Evolutionary conservation across 2,888 invertebrate species (phyloP).

Genomic region (Aricia artaxerxes): DNA sequence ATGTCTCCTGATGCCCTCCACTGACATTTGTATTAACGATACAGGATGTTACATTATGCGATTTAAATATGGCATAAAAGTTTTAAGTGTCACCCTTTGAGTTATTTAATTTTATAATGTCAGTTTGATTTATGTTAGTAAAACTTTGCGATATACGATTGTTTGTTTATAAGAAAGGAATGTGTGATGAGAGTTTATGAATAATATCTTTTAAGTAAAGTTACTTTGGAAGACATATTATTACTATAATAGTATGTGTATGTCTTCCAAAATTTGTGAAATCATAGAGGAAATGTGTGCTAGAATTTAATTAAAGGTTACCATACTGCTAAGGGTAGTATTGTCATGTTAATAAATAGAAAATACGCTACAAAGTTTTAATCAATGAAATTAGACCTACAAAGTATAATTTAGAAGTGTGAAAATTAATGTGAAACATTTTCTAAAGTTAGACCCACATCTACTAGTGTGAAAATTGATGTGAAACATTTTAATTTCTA

Average conservation of each 20-base stretch:
- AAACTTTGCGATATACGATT: neutral
- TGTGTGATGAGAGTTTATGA: too few relatives aligned
- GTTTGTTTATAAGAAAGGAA: too few relatives aligned
- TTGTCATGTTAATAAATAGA: too few relatives aligned
- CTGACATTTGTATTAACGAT: constrained; percentile 74
- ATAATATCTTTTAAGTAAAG: too few relatives aligned
- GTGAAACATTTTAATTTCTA: neutral
- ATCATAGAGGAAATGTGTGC: too few relatives aligned
- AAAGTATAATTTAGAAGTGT: neutral
- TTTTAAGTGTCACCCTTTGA: neutral
- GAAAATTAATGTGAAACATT: neutral
- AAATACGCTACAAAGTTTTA: neutral
- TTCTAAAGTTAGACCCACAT: too few relatives aligned
- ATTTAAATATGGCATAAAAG: constrained; percentile 22
- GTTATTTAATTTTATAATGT: neutral
- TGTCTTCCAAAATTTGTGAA: too few relatives aligned
- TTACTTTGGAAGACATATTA: too few relatives aligned
- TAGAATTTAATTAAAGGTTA: too few relatives aligned
- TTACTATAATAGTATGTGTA: too few relatives aligned
- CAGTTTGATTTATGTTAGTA: neutral
- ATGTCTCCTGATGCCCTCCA: constrained; percentile 64
- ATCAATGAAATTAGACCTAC: neutral
- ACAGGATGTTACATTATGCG: constrained; percentile 57
- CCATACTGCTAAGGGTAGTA: too few relatives aligned
- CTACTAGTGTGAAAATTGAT: neutral